Base-by-base conservation (phyloP, 1,140 invertebrate species). In the Drosophila kepulauana region DNA sequence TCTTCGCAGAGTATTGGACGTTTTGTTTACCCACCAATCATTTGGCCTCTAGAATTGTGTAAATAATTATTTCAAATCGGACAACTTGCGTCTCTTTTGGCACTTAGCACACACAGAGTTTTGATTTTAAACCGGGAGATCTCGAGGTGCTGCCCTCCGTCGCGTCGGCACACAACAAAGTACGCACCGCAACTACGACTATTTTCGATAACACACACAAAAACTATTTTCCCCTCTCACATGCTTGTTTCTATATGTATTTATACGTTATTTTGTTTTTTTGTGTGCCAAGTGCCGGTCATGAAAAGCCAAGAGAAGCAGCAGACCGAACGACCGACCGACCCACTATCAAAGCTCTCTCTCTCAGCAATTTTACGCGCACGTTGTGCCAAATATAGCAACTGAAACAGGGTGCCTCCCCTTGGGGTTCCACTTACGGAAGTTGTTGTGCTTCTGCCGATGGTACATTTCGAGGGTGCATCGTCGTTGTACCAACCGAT, bases 401-500 rank as follows among this genome's bases (percentile, higher is more conserved):
- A 41, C 57, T 16, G 41, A 69, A 78, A 86, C 82, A 86, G 82
- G 82, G 82, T 86, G 82, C 35, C 13, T 49, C 28, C 30, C 2
- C 25, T 41, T 5, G 13, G 6, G 3, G 13, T 13, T 16, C n/a
- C 16, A 95, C 94, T 95, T 93, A 98, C 97, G 96, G 89, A 98
- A 98, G 54, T 95, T 95, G 79, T 97, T 97, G 16, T 95, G 95
- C 11, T 96, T 95, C 78, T 98, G 95, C 68, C 97, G 94, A 90
- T 96, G 95, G 84, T 98, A 98, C 95, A 98, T 97, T 93, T 98
- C 97, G 11, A 97, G 95, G 82, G 96, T 97, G n/a, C 97, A 97
- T 91, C 98, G 97, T 65, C 97, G 94, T 93, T 98, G 97, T 0
- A 98, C 96, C 93, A 98, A 96, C 49, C 97, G 94, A 93, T 98